phyloP scores from a whole-genome alignment of 2,113 vertebrate genomes.

The Erpornis zantholeuca region DNA sequence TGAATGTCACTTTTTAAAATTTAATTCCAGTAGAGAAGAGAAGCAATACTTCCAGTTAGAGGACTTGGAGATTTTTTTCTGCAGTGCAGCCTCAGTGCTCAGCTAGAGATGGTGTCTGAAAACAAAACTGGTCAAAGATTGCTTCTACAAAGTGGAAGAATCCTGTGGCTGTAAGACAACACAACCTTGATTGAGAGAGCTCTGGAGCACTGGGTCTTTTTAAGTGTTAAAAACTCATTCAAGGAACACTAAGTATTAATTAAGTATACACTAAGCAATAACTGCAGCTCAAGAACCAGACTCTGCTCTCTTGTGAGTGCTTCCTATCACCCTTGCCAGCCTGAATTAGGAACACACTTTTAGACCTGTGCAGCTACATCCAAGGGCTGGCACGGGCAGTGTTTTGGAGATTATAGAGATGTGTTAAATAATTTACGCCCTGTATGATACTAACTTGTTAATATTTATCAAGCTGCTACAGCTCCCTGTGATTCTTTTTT shows the following conservation, averaged over 20 bases:
- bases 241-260: background rate
- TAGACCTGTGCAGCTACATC: background rate
- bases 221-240: background rate
- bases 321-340: background rate
- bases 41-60: background rate
- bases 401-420: background rate
- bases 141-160: background rate
- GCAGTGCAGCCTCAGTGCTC: background rate
- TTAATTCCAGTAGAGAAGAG: background rate
- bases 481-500: background rate
- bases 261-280: background rate
- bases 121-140: background rate
- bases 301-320: background rate
- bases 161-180: background rate
- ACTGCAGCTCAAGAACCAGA: background rate
- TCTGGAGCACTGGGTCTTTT: background rate
- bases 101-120: background rate
- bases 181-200: background rate
- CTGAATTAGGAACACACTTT: background rate
- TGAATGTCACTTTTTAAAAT: background rate
- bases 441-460: background rate
- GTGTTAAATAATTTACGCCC: background rate
- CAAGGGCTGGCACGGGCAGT: background rate
- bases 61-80: background rate
- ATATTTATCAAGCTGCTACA: background rate